A percentile compares a stretch with the other conserved stretches of the same genome.
Evolutionary conservation across 1,140 invertebrate species (phyloP).

Genomic region (Battus philenor): DNA sequence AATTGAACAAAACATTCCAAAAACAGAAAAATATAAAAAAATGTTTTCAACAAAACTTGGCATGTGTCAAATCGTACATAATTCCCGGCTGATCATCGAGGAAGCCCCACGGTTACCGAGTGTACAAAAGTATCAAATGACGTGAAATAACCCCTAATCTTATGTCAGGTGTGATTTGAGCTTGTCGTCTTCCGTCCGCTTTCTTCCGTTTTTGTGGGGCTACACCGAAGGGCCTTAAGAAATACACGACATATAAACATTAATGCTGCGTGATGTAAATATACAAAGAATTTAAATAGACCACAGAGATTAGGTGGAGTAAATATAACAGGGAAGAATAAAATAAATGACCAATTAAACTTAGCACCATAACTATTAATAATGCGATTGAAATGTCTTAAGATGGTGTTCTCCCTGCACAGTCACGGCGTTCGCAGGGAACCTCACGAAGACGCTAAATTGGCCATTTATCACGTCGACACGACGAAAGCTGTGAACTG

Average conservation of each 20-base stretch:
- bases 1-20: too few species aligned
- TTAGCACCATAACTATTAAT: background rate
- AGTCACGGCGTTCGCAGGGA: background rate
- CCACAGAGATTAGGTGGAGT: background rate
- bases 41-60: background rate
- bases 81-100: background rate
- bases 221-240: slow-evolving; percentile 2
- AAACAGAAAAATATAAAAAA: too few species aligned
- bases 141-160: slow-evolving; percentile 8
- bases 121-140: slow-evolving; percentile 4
- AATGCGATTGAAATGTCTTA: slow-evolving; percentile 1
- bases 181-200: background rate
- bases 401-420: background rate
- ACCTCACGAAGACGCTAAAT: slow-evolving; percentile 9
- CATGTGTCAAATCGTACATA: slow-evolving; percentile 2
- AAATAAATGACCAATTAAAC: background rate
- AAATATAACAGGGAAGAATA: background rate
- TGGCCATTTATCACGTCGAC: slow-evolving; percentile 1
- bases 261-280: too few species aligned
- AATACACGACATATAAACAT: too few species aligned
- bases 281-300: too few species aligned
- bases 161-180: slow-evolving; percentile 14
- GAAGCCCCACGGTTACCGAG: background rate
- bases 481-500: slow-evolving; percentile 1
- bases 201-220: slow-evolving; percentile 17